Evolutionary conservation across 2,113 vertebrate genomes (phyloP), one percentile per base, ranked within the genome.

Genomic region (Brachypodius melanocephalos): DNA sequence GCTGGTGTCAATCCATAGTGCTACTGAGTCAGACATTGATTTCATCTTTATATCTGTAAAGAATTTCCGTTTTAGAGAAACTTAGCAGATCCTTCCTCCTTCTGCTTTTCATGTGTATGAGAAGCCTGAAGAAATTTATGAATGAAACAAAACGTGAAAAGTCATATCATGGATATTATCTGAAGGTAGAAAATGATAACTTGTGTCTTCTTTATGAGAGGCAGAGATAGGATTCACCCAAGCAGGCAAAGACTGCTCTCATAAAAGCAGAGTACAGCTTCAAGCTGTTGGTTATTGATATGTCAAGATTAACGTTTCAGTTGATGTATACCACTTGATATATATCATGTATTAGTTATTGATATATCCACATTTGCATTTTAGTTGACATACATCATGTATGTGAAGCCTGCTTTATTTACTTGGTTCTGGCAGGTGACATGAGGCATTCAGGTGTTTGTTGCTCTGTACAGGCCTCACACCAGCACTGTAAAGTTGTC

Each of bases 51-150:
- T 61, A 79, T 66, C 73, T 58, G 46, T 40, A 62, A 65, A 14
- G 34, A 46, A 29, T 69, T 85, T 45, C 48, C 29, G 6, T 62
- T 81, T 34, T 45, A 14, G 21, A 89, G 63, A 45, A 85, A n/a
- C 15, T 46, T 36, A 42, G 54, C 63, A 65, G 14, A 40, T 84
- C 38, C 55, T 92, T 86, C 63, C 55, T 88, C 49, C 68, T 89
- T 38, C 76, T 2, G 4, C 31, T 84, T 86, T 80, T 88, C 32
- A 10, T 42, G 19, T 31, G 6, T 46, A 80, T 66, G 15, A 45
- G 54, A 93, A 85, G 25, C 38, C 68, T 62, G 59, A 77, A 92
- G 54, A 79, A 43, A 89, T 67, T 77, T 80, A 42, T 95, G 93
- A 87, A 94, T 92, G 72, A 16, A 26, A 34, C 79, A 32, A 48